Evolutionary conservation across 2,797 vertebrate genomes (phyloP).

Genomic region (Graptemys geographica): DNA sequence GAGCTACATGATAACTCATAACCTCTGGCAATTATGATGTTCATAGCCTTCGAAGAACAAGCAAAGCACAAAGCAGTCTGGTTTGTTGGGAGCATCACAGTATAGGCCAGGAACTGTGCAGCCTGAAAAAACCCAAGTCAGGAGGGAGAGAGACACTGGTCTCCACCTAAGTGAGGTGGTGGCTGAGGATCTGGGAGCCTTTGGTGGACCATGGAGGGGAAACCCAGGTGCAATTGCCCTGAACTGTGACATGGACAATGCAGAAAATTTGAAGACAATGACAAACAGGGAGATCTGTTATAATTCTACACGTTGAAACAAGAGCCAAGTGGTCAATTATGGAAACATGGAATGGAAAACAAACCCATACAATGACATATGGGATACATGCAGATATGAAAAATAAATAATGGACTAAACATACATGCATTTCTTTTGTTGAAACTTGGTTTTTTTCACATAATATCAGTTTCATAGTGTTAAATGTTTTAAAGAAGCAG

Average conservation of each 20-base stretch:
- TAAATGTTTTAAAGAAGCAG: background rate
- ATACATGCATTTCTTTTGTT: background rate
- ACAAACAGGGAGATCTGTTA: background rate
- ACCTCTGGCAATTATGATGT: background rate
- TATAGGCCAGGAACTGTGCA: background rate
- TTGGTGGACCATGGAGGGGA: background rate
- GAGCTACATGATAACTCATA: background rate
- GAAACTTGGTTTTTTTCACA: background rate
- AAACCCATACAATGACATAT: background rate
- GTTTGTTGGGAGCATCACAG: background rate
- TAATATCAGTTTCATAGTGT: background rate
- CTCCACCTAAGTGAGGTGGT: background rate
- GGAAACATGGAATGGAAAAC: background rate
- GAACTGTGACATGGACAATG: slow-evolving; percentile 17
- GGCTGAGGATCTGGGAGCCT: background rate
- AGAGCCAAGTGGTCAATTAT: background rate
- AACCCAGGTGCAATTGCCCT: background rate
- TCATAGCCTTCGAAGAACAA: background rate
- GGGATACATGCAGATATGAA: background rate
- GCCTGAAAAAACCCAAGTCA: background rate
- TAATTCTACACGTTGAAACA: slow-evolving; percentile 8
- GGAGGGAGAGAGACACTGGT: background rate
- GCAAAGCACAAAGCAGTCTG: background rate
- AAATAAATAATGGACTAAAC: background rate
- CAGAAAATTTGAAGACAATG: background rate